Percentiles rank a stretch among this genome's conserved stretches.
These are phyloP conservation scores for Temnothorax longispinosus DNA, from an alignment of 1,140 invertebrate genomes.

Conservation along the genomic window DNA sequence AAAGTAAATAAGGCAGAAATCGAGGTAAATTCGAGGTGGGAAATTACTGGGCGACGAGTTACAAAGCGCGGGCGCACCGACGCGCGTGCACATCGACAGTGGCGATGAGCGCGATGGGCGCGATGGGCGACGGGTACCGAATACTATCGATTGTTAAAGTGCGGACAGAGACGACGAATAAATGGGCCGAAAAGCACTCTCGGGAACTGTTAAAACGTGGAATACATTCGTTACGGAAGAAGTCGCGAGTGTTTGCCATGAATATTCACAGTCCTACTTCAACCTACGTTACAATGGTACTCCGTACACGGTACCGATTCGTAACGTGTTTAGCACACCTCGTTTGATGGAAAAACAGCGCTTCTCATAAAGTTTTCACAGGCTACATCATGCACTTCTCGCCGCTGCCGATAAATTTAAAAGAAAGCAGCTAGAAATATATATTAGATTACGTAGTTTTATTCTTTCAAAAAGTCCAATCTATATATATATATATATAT, in stretches of 20 bases:
- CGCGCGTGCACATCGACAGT: slow-evolving; percentile 1
- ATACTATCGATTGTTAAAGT: slow-evolving; percentile 51
- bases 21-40: slow-evolving; percentile 47
- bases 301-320: not conserved
- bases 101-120: not conserved
- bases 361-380: not conserved
- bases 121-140: not conserved
- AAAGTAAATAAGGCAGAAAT: slow-evolving; percentile 55
- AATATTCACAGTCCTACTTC: slow-evolving; percentile 45
- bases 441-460: not conserved
- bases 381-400: not conserved
- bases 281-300: slow-evolving; percentile 1
- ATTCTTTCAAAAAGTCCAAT: not conserved
- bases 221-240: slow-evolving; percentile 57
- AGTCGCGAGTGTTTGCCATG: slow-evolving; percentile 38
- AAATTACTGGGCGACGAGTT: slow-evolving; percentile 47
- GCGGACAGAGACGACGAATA: slow-evolving; percentile 38
- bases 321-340: slow-evolving; percentile 6
- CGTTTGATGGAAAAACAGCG: slow-evolving; percentile 34
- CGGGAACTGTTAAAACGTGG: slow-evolving; percentile 44
- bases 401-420: slow-evolving; percentile 6
- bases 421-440: not conserved
- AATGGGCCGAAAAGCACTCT: slow-evolving; percentile 46
- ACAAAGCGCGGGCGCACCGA: slow-evolving; percentile 18
- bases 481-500: not conserved